Conservation (phyloP, 2,797 vertebrate genomes). For the Gallinago solitaria region DNA sequence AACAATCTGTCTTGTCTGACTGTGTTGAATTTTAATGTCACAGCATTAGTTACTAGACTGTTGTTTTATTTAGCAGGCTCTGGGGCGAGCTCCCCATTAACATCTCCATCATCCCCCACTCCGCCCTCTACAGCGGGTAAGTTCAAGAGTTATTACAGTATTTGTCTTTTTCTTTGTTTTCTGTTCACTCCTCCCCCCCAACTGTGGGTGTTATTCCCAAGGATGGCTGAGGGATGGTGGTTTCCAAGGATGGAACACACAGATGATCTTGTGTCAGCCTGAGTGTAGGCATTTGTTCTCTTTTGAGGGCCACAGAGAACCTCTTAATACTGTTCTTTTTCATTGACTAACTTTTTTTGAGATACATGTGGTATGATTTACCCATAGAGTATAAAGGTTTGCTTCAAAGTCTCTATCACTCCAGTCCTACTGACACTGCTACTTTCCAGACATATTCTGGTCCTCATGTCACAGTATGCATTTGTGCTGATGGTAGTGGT, state of each 20-base stretch:
- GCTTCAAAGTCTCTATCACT: neutral
- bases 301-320: neutral
- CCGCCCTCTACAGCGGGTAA: conserved; percentile 86
- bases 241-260: neutral
- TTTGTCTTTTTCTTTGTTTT: neutral
- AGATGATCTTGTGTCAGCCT: neutral
- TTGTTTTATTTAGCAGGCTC: conserved; percentile 86
- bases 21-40: neutral
- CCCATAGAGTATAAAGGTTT: neutral
- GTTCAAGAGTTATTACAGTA: conserved; percentile 9
- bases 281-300: neutral
- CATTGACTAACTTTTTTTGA: neutral
- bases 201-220: neutral
- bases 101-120: conserved; percentile 93
- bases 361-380: neutral
- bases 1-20: neutral
- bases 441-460: neutral
- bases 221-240: neutral
- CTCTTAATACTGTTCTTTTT: neutral
- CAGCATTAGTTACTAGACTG: conserved; percentile 34
- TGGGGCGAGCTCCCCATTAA: conserved; percentile 92
- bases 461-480: neutral
- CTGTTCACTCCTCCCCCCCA: neutral
- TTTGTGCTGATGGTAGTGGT: neutral
- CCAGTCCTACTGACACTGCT: neutral